Percentiles rank a stretch among this genome's conserved stretches.
Evolutionary conservation across 2,888 invertebrate species (phyloP).

Genomic region (Unio delphinus): DNA sequence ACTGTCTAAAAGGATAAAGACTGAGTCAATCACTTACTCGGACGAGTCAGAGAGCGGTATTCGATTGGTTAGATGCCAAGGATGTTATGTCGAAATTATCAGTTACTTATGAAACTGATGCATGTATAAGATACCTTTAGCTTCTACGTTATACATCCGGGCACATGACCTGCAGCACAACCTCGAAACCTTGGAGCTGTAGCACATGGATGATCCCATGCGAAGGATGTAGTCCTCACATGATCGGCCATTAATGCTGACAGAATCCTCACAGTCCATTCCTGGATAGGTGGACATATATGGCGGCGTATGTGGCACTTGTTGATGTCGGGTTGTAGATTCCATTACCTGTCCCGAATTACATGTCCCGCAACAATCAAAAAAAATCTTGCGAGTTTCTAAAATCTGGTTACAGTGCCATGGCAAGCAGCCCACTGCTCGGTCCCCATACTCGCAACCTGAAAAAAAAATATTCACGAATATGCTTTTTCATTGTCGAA

Average conservation of each 20-base stretch:
- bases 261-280: constrained; percentile 14
- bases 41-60: no score
- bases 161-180: constrained; percentile 24
- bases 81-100: no score
- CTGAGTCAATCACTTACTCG: no score
- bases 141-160: neutral
- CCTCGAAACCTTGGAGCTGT: constrained; percentile 8
- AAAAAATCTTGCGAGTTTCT: constrained; percentile 23
- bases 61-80: no score
- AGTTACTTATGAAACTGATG: no score
- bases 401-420: constrained; percentile 34
- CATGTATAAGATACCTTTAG: constrained; percentile 3
- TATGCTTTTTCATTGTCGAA: no score
- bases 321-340: constrained; percentile 8
- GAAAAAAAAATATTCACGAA: constrained; percentile 1
- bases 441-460: constrained; percentile 59
- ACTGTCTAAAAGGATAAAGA: no score
- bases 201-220: constrained; percentile 28
- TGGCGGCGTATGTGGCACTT: neutral
- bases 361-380: constrained; percentile 47
- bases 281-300: no score
- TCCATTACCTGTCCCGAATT: constrained; percentile 18
- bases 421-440: constrained; percentile 39
- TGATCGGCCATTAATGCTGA: constrained; percentile 13
- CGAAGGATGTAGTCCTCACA: constrained; percentile 19